Evolutionary conservation across 2,797 vertebrate genomes (phyloP).

Genomic region (Apogon talboti): DNA sequence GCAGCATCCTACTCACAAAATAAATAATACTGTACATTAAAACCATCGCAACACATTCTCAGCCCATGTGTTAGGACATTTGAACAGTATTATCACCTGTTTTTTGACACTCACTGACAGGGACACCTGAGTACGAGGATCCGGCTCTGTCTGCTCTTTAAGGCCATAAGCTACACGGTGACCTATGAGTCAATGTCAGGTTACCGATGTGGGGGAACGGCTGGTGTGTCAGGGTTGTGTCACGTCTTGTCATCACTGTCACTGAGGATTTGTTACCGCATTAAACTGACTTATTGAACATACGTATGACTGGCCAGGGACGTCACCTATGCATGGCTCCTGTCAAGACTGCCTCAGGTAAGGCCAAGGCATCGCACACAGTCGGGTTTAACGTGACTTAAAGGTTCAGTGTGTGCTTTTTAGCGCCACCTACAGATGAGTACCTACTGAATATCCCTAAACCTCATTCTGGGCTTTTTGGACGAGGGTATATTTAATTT

Average conservation of each 20-base stretch:
- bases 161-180: slow-evolving; percentile 36
- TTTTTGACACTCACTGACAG: not conserved
- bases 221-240: slow-evolving; percentile 48
- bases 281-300: slow-evolving; percentile 64
- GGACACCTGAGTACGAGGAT: not conserved
- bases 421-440: too few relatives aligned
- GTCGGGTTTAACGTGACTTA: not conserved
- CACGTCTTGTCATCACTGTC: slow-evolving; percentile 55
- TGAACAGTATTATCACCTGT: not conserved
- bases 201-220: slow-evolving; percentile 41
- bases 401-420: too few relatives aligned
- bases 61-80: slow-evolving; percentile 5
- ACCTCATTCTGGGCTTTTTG: too few relatives aligned
- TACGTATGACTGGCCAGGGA: slow-evolving; percentile 35
- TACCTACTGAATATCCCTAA: too few relatives aligned
- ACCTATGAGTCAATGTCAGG: slow-evolving; percentile 65
- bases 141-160: slow-evolving; percentile 21
- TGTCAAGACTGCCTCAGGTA: slow-evolving; percentile 1
- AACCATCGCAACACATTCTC: not conserved
- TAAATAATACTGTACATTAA: not conserved
- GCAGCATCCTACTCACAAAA: not conserved
- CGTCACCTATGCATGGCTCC: slow-evolving; percentile 14
- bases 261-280: slow-evolving; percentile 58
- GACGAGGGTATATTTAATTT: too few relatives aligned
- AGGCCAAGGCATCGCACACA: slow-evolving; percentile 1